Evolutionary conservation across 2,113 vertebrate genomes (phyloP), one percentile per base, ranked within the genome.

Genomic region (Ictalurus punctatus): DNA sequence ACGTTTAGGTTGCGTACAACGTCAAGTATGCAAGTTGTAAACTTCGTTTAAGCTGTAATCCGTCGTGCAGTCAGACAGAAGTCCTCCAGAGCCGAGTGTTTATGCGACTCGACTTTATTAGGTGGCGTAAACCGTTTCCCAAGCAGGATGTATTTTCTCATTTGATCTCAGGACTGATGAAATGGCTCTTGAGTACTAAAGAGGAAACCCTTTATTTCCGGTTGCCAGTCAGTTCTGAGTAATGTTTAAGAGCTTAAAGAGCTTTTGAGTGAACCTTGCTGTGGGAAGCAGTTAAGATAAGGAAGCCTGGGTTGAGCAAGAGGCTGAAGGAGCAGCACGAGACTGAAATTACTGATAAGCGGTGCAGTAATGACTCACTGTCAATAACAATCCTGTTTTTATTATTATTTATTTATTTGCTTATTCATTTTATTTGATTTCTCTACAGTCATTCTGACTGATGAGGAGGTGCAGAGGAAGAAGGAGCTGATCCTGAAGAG

Each of bases 401-500:
- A 37, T 12, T 82, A 7, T 71, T 69, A 30, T 69, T 67, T 48
- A 48, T 7, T 48, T 67, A 4, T 27, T 65, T 52, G 17, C n/a
- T 27, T 40, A 19, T 37, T 52, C 1, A 10, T 19, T 19, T 56
- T 23, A 19, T 23, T 74, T 27, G 69, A 5, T 40, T 61, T 69
- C 19, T 40, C 17, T 71, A 30, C 94, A 99, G 98, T 99, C 94
- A 99, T 99, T 91, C 94, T 99, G 94, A 99, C 98, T 0, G 98
- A 99, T 0, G 98, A 99, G 94, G 98, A 99, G 93, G 98, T 99
- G 65, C 98, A 99, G 96, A 96, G 98, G 92, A 99, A 99, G 93
- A 95, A 98, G 9, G 97, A 99, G 92, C 94, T 99, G 96, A 99
- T 99, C 90, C 93, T 97, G 91, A 97, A 97, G 89, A 94, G 98